Percentiles rank a stretch among this genome's conserved stretches.
phyloP scores from a whole-genome alignment of 2,113 vertebrate species.

The Quiscalus mexicanus region DNA sequence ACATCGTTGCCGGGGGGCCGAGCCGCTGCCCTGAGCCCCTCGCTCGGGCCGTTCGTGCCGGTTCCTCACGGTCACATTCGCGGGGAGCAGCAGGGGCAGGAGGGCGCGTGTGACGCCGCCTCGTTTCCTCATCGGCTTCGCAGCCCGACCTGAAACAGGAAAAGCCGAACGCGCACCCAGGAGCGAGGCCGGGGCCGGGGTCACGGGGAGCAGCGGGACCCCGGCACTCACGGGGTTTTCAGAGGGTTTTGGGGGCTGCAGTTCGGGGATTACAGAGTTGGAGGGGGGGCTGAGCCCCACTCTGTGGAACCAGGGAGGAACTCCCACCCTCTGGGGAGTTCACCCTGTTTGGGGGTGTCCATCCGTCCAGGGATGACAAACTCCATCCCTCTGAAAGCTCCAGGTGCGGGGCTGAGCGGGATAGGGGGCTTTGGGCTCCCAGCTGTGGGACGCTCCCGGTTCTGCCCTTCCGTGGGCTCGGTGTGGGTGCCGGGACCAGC shows the following conservation, averaged over 20 bases:
- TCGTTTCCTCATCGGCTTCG: conserved; percentile 57
- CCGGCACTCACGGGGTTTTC: accelerated
- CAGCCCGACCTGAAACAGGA: conserved; percentile 50
- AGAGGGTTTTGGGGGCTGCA: neutral
- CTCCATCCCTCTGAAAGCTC: accelerated
- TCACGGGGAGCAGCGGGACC: neutral
- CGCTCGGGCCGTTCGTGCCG: neutral
- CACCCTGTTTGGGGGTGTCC: neutral
- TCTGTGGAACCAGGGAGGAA: accelerated
- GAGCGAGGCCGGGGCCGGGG: neutral
- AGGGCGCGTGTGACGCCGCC: conserved; percentile 47
- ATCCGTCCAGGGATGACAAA: neutral
- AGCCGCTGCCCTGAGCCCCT: neutral
- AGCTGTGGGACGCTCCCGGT: accelerated
- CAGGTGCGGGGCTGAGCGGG: neutral
- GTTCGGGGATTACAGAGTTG: accelerated
- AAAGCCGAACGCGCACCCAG: neutral
- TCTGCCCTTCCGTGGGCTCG: neutral
- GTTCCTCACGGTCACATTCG: neutral
- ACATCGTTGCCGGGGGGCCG: conserved; percentile 71
- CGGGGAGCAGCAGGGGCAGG: conserved; percentile 39
- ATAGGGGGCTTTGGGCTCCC: neutral
- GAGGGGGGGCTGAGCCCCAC: neutral
- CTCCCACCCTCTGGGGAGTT: neutral
- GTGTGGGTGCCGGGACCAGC: accelerated